Evolutionary conservation across 1,140 invertebrate species (phyloP), one percentile per base, ranked within the genome.

Genomic region (Hyles vespertilio): DNA sequence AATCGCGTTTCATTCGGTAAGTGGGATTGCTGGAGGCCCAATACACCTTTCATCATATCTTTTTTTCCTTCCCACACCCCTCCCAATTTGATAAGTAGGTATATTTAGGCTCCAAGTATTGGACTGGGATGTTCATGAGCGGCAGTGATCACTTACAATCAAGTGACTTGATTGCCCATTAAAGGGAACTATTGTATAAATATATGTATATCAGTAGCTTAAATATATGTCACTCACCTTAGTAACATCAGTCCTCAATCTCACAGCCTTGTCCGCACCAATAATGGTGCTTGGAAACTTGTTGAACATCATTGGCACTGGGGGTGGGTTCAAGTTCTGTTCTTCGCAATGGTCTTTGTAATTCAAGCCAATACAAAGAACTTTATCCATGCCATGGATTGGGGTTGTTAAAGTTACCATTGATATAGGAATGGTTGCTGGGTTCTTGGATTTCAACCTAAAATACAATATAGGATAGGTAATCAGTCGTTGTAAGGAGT

Each of bases 281-380:
- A 94, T 90, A 45, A 98, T 92, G 34, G 92, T 92, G 69, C 94
- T 96, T 9, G 94, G 87, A 69, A 93, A 94, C 77, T 94, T 94
- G 77, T 89, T 92, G 77, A 94, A 94, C 53, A 94, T 91, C 56
- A 94, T 91, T 0, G 93, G 93, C 51, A 93, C 92, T 46, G 85
- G 74, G 0, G 93, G 93, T 8, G 92, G 89, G 0, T 90, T 90
- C 7, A 91, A 70, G 32, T 92, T 92, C 78, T 93, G 92, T 66
- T 94, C 93, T 52, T 90, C 85, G 72, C 93, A 94, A 66, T 94
- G 93, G 61, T 93, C 93, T 59, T 85, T 90, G 67, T 94, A 94
- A 72, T 94, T 94, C 59, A 94, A 89, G 5, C 93, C 93, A n/a
- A 94, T 90, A 79, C 93, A 93, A 3, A 93, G 79, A 2, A 94